phyloP scores from a whole-genome alignment of 92 coral and sea anemone genomes.

The Paramuricea clavata region DNA sequence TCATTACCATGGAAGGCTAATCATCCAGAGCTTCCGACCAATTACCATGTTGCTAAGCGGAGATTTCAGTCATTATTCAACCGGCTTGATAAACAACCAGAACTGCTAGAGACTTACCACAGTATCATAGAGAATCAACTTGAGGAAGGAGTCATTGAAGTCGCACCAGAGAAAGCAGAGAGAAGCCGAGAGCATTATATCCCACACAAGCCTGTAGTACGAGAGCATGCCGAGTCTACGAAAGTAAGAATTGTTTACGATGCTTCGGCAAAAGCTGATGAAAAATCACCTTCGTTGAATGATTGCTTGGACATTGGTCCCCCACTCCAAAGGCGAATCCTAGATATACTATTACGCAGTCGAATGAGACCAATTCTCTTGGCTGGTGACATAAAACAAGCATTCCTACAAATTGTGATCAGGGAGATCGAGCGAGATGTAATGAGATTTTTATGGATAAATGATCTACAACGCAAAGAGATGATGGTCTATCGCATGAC shows the following conservation, averaged over 20 bases:
- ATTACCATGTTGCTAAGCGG: conserved; percentile 54
- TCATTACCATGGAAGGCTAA: conserved; percentile 65
- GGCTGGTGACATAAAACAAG: too few relatives aligned
- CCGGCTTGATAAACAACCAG: conserved; percentile 54
- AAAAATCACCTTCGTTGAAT: too few relatives aligned
- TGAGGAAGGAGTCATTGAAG: conserved; percentile 54
- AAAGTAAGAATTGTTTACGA: background rate
- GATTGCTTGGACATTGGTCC: conserved; percentile 21
- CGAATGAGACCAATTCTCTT: too few relatives aligned
- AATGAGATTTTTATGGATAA: conserved; percentile 18
- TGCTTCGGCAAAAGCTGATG: background rate
- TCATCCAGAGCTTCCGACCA: conserved; percentile 58
- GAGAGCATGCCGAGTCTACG: conserved; percentile 37
- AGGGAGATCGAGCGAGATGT: background rate
- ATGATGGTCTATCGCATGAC: background rate
- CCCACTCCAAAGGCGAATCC: conserved; percentile 12
- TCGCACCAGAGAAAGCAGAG: conserved; percentile 16
- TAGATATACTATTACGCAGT: too few relatives aligned
- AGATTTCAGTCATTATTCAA: conserved; percentile 58
- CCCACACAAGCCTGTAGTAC: conserved; percentile 66
- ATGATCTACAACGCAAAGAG: background rate
- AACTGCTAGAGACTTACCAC: conserved; percentile 54
- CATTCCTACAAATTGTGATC: background rate
- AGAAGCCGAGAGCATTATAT: conserved; percentile 50
- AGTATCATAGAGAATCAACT: conserved; percentile 52